Conservation (phyloP, 2,113 vertebrate genomes). For the Scopus umbretta region DNA sequence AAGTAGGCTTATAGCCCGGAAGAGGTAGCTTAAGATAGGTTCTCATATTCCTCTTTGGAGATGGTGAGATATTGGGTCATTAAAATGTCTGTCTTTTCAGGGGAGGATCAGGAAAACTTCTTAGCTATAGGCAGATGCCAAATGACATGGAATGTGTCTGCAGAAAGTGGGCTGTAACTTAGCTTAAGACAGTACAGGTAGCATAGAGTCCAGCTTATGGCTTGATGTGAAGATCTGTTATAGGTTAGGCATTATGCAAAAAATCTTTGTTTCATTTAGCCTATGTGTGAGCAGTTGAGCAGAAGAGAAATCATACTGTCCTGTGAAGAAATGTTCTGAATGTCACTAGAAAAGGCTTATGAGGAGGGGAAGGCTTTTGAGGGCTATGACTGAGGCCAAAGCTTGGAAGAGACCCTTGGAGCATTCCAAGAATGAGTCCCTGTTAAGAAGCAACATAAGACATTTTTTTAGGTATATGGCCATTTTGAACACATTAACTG, state of each 20-base stretch:
- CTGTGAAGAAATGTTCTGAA: neutral
- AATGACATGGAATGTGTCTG: neutral
- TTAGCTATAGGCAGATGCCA: neutral
- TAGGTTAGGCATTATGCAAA: neutral
- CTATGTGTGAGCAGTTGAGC: neutral
- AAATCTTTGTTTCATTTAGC: accelerated
- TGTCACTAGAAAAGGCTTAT: neutral
- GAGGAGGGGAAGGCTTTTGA: neutral
- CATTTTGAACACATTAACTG: accelerated
- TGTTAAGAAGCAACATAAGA: neutral
- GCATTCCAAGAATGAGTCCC: neutral
- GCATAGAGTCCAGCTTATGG: neutral
- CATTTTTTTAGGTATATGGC: neutral
- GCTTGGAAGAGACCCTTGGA: neutral
- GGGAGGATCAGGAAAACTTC: neutral
- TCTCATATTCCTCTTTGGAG: neutral
- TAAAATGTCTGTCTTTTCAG: neutral
- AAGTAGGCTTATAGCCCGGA: neutral
- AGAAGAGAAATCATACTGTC: neutral
- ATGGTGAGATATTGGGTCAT: neutral
- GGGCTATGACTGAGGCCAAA: neutral
- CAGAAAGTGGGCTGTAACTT: neutral
- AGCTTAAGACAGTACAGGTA: neutral
- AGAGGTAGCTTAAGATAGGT: neutral
- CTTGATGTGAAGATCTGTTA: neutral